phyloP scores from a whole-genome alignment of 2,113 vertebrate genomes.

The Toxostoma redivivum region DNA sequence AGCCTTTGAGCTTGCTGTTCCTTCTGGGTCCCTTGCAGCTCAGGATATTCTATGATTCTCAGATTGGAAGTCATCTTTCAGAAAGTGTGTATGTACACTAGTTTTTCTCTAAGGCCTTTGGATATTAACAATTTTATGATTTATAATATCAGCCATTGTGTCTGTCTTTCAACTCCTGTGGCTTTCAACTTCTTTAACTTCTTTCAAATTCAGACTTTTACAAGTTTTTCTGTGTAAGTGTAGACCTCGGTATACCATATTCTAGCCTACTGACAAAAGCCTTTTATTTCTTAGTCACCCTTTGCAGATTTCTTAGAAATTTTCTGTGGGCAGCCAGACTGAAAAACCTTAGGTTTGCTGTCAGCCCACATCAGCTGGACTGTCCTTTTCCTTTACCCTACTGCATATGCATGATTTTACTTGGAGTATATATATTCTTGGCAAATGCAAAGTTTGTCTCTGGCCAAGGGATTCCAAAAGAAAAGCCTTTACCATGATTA shows the following conservation, averaged over 20 bases:
- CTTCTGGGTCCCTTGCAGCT: not conserved
- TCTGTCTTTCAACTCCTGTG: not conserved
- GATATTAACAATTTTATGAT: not conserved
- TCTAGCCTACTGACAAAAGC: not conserved
- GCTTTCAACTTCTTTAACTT: constrained; percentile 3
- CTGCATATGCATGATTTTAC: not conserved
- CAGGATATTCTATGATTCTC: not conserved
- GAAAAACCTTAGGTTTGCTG: not conserved
- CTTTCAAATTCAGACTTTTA: not conserved
- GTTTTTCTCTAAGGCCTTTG: not conserved
- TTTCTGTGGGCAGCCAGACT: not conserved
- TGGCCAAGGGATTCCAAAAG: not conserved
- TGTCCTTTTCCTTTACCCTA: not conserved
- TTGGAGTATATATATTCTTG: not conserved
- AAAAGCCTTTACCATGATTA: not conserved
- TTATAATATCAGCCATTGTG: not conserved
- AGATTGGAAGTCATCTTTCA: not conserved
- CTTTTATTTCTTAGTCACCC: not conserved
- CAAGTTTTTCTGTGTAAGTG: not conserved
- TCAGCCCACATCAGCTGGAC: not conserved
- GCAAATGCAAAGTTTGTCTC: not conserved
- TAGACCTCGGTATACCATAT: not conserved
- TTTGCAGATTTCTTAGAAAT: not conserved
- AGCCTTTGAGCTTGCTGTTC: not conserved
- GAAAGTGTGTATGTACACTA: not conserved